Conservation (phyloP, 2,113 vertebrate genomes). For the Ellobius talpinus region DNA sequence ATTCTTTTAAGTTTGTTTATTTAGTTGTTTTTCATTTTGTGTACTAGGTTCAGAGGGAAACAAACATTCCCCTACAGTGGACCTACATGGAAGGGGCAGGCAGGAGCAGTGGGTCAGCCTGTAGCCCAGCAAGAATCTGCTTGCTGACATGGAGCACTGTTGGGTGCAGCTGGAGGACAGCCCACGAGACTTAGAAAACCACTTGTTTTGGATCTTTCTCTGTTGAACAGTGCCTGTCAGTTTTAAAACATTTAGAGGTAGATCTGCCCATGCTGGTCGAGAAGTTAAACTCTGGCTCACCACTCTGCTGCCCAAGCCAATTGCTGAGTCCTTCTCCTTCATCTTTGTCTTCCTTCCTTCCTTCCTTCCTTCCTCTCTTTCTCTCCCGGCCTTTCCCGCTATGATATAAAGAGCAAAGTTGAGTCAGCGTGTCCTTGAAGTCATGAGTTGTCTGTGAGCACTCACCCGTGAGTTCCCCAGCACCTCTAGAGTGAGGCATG, state of each 20-base stretch:
- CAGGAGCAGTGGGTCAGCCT: not conserved
- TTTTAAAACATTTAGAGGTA: not conserved
- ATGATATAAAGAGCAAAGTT: not conserved
- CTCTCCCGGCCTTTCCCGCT: not conserved
- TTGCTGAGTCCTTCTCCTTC: not conserved
- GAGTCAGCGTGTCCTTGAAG: not conserved
- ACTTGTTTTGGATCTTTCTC: not conserved
- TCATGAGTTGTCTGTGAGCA: not conserved
- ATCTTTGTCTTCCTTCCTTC: not conserved
- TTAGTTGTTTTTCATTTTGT: not conserved
- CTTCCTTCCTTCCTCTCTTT: not conserved
- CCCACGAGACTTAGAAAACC: not conserved
- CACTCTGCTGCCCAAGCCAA: not conserved
- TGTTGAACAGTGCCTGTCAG: not conserved
- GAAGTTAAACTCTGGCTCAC: not conserved
- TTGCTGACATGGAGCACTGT: not conserved
- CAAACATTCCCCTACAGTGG: not conserved
- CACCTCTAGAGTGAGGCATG: not conserved
- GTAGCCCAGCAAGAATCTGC: not conserved
- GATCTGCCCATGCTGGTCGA: not conserved
- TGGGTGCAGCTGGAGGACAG: not conserved
- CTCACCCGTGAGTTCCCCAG: not conserved
- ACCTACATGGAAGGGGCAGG: not conserved
- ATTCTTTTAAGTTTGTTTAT: not conserved
- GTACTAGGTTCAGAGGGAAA: not conserved